Percentiles rank a stretch among this genome's conserved stretches.
phyloP scores from a whole-genome alignment of 1,140 invertebrate genomes.

The Megalopta genalis region DNA sequence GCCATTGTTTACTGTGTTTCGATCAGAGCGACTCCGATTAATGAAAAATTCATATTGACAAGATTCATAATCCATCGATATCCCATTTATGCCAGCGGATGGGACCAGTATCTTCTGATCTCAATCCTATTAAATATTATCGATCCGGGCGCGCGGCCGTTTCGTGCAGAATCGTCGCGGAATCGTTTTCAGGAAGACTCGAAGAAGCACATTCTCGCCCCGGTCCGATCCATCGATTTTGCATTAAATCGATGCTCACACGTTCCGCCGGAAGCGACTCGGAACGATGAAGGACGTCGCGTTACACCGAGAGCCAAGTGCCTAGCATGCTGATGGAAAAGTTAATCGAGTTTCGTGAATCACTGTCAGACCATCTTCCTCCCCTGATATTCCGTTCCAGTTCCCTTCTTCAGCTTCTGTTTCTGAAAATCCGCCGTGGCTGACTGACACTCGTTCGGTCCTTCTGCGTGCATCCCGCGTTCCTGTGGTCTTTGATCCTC shows the following conservation, averaged over 20 bases:
- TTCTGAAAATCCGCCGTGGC: conserved; percentile 22
- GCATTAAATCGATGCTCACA: background rate
- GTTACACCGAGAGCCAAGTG: background rate
- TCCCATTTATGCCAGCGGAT: too few relatives aligned
- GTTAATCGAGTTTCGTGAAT: conserved; percentile 15
- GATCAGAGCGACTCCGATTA: too few relatives aligned
- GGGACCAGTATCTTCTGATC: too few relatives aligned
- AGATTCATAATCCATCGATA: too few relatives aligned
- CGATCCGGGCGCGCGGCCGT: background rate
- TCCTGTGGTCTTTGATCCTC: too few relatives aligned
- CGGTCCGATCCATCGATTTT: conserved; percentile 6
- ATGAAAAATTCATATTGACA: too few relatives aligned
- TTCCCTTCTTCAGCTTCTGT: background rate
- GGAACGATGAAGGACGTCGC: conserved; percentile 7
- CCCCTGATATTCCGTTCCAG: conserved; percentile 16
- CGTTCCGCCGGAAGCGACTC: background rate
- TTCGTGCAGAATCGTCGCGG: background rate
- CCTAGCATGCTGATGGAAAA: conserved; percentile 6
- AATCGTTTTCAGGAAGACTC: background rate
- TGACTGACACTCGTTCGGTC: background rate
- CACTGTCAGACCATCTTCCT: conserved; percentile 11
- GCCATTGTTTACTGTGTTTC: too few relatives aligned
- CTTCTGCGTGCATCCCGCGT: background rate
- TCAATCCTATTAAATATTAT: too few relatives aligned
- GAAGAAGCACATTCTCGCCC: background rate